phyloP scores from a whole-genome alignment of 2,888 invertebrate genomes.

The Willowsia nigromaculata region DNA sequence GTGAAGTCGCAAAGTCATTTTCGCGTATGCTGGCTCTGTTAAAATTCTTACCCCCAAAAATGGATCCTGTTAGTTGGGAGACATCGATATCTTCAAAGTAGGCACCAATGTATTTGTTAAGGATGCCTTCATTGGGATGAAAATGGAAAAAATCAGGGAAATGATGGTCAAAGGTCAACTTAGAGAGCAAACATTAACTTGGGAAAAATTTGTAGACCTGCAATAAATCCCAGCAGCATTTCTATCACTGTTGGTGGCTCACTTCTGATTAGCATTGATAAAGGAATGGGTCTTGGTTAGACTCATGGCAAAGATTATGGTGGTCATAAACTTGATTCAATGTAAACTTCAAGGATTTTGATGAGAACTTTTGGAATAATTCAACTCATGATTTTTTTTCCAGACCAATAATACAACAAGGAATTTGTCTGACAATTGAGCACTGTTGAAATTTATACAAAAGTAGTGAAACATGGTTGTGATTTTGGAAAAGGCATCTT shows the following conservation, averaged over 20 bases:
- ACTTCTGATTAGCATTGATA: background rate
- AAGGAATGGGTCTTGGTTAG: background rate
- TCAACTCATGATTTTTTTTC: too few relatives aligned
- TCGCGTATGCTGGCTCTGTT: slow-evolving; percentile 79
- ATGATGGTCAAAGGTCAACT: too few relatives aligned
- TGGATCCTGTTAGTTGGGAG: slow-evolving; percentile 95
- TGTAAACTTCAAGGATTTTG: too few relatives aligned
- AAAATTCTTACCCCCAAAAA: slow-evolving; percentile 93
- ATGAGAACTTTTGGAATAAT: too few relatives aligned
- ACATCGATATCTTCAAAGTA: slow-evolving; percentile 98
- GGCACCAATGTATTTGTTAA: slow-evolving; percentile 95
- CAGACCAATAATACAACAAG: too few relatives aligned
- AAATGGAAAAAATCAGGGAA: too few relatives aligned
- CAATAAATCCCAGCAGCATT: slow-evolving; percentile 54
- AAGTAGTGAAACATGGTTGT: too few relatives aligned
- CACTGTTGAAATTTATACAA: too few relatives aligned
- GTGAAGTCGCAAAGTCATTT: background rate
- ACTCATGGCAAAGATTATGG: background rate
- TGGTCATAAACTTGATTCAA: background rate
- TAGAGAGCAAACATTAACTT: too few relatives aligned
- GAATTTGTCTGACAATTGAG: too few relatives aligned
- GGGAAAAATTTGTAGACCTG: slow-evolving; percentile 47
- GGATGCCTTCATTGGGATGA: slow-evolving; percentile 82
- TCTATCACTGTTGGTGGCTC: background rate
- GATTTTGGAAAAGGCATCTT: too few relatives aligned